Evolutionary conservation across 2,797 vertebrate genomes (phyloP), one percentile per base, ranked within the genome.

Genomic region (Podargus strigoides): DNA sequence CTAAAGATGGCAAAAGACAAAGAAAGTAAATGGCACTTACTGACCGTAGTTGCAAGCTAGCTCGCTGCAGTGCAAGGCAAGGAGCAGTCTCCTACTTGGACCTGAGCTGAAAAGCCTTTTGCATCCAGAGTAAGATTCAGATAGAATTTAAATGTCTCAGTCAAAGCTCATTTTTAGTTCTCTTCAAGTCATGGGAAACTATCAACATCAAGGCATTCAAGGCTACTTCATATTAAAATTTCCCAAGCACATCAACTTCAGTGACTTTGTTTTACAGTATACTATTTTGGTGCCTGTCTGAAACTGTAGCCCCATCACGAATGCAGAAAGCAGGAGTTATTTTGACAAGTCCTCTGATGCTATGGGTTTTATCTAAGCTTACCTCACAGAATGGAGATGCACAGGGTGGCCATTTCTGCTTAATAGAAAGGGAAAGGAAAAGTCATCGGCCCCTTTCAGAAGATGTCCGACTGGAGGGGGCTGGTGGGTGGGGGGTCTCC

Each of bases 251-350:
- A 50, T 59, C 5, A 10, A 36, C 17, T 74, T 70, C 21, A 68
- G 3, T 78, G 21, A 39, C 74, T 74, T 69, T 5, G 11, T 63
- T 80, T 73, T 77, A 58, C 27, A 22, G 7, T 37, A 14, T 56
- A n/a, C 6, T 30, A 37, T 83, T 92, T 53, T 74, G 47, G 15
- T 74, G 37, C 26, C 0, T 2, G 27, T 30, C 10, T 46, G 52
- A 78, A 92, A 41, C 17, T 0, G 1, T 56, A 70, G 4, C 19
- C 30, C 19, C 5, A 24, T 28, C 24, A 63, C 0, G 1, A 85
- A 39, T 32, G 12, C 47, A 69, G 56, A 59, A 92, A 66, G 3
- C 9, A n/a, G 27, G 39, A 72, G 15, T 41, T 79, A 36, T 53
- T 90, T 88, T 83, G 37, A 0, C n/a, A 77, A 74, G 17, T 37